Base-by-base conservation (phyloP, 2,113 vertebrate species). In the Tragelaphus imberbis region DNA sequence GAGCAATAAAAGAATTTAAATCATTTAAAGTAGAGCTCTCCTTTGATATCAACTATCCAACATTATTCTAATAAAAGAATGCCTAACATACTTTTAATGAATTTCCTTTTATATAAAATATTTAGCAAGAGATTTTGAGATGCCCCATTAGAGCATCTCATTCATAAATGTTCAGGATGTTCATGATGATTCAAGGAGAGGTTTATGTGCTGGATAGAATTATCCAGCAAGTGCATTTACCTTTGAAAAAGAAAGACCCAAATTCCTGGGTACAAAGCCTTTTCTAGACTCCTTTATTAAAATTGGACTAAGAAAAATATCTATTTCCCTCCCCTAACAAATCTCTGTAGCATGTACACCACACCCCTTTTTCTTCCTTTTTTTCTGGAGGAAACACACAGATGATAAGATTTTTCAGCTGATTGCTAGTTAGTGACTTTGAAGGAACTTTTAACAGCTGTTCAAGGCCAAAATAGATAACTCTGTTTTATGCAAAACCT, bases 101-200 rank as follows among this genome's bases (percentile, higher is more conserved):
- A 97, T 98, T 97, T 97, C 97, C 93, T 97, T 97, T 95, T 91
- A 85, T 98, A 93, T 94, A 96, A 98, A 97, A 98, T 98, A 98
- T 98, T 98, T 98, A 97, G 95, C 59, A 97, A 88, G 91, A 97
- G 80, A 90, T 88, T 90, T 88, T 71, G 87, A 97, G 90, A 92
- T 90, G 68, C 65, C 93, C 97, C 97, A 98, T 98, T 97, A 98
- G 63, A 90, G 93, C 63, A 88, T 96, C 96, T 97, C 95, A 97
- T 98, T 98, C 96, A 97, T 97, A 98, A 97, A 95, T 86, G 61
- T 95, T 68, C 56, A 81, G 58, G 63, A 81, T 94, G 71, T 47
- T 96, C 89, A 80, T 92, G 65, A 86, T 79, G 91, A 92, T 93
- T 97, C 92, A 96, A 91, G 44, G 59, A 91, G 81, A 97, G 55